Conservation (phyloP, 2,113 vertebrate genomes). For the Amazona vittata region DNA sequence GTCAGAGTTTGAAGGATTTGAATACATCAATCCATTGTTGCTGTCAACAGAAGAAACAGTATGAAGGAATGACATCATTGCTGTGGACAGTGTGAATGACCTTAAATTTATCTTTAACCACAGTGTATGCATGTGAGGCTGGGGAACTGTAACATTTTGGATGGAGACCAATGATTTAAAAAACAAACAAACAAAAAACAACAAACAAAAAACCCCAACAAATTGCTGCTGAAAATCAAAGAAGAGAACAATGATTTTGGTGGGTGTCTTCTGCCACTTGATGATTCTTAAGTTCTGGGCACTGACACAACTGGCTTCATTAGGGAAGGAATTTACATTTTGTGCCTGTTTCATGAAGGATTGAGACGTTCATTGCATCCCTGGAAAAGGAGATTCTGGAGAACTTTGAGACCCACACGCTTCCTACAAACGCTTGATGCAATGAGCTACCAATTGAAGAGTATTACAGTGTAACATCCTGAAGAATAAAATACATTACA, state of each 20-base stretch:
- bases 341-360: conserved; percentile 73
- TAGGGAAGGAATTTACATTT: conserved; percentile 69
- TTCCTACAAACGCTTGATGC: conserved; percentile 70
- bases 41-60: conserved; percentile 93
- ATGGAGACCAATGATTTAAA: conserved; percentile 67
- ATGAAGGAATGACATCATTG: conserved; percentile 78
- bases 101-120: conserved; percentile 73
- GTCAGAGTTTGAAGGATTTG: conserved; percentile 97
- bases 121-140: conserved; percentile 83
- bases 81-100: conserved; percentile 64
- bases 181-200: not conserved
- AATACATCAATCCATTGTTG: conserved; percentile 97
- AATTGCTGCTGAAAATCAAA: conserved; percentile 71
- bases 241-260: conserved; percentile 58
- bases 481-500: conserved; percentile 78
- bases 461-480: conserved; percentile 83
- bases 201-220: not conserved
- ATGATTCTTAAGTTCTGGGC: conserved; percentile 55
- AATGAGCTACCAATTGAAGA: conserved; percentile 69
- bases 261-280: conserved; percentile 75
- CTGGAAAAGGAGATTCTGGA: conserved; percentile 57
- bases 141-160: conserved; percentile 69
- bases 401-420: conserved; percentile 73
- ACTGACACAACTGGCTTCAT: conserved; percentile 65
- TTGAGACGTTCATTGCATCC: conserved; percentile 63